A percentile compares a stretch with the other conserved stretches of the same genome.
phyloP scores from a whole-genome alignment of 2,797 vertebrate species.

The Octomys mimax region DNA sequence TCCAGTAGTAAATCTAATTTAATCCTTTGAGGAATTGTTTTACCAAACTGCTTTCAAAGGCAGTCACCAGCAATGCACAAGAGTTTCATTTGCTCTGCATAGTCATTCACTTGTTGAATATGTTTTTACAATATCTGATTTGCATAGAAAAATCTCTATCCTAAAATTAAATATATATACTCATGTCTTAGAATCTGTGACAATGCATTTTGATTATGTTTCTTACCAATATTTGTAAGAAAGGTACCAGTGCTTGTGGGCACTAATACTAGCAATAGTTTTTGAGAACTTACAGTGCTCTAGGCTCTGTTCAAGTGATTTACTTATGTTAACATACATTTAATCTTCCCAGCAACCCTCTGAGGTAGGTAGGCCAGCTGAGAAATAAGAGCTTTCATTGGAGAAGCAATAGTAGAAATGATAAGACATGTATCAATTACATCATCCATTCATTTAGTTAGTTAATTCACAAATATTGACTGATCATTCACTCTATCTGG shows the following conservation, averaged over 20 bases:
- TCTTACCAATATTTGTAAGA: neutral
- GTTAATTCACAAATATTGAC: neutral
- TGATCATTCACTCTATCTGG: neutral
- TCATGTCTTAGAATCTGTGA: neutral
- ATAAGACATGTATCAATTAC: neutral
- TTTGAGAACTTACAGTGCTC: neutral
- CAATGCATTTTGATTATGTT: neutral
- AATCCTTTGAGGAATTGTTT: neutral
- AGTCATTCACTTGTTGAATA: neutral
- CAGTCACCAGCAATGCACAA: neutral
- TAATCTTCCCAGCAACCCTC: neutral
- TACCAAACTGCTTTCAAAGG: neutral
- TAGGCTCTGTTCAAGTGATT: neutral
- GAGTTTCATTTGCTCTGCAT: neutral
- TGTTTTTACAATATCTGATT: neutral
- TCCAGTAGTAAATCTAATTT: neutral
- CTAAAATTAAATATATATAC: neutral
- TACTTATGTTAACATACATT: neutral
- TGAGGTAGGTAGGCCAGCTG: neutral
- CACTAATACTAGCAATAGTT: neutral
- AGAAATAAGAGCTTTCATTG: neutral
- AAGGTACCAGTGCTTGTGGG: neutral
- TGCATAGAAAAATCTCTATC: neutral
- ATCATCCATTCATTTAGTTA: constrained; percentile 18
- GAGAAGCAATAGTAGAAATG: neutral